Conservation (phyloP, 1,140 invertebrate species). For the Caenorhabditis brenneri region DNA sequence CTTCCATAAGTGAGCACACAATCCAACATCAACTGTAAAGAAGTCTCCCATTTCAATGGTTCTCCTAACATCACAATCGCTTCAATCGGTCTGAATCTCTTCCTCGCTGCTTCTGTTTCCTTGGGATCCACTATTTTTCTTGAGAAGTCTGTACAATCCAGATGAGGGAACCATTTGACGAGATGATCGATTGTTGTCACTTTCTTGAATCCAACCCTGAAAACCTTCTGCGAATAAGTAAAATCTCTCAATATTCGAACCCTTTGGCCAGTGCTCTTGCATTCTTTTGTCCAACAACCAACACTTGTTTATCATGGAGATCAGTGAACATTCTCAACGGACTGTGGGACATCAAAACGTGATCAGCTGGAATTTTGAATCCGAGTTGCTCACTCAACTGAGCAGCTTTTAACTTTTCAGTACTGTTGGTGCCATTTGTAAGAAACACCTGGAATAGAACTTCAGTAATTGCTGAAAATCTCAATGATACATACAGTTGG, state of each 20-base stretch:
- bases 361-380: conserved; percentile 72
- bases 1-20: conserved; percentile 77
- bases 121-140: conserved; percentile 62
- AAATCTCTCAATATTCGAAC: conserved; percentile 57
- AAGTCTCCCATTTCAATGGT: conserved; percentile 76
- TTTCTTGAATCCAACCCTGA: conserved; percentile 77
- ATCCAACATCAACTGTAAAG: conserved; percentile 77
- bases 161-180: conserved; percentile 76
- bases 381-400: conserved; percentile 52
- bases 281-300: conserved; percentile 79
- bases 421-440: conserved; percentile 57
- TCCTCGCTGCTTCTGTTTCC: conserved; percentile 67
- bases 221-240: not conserved
- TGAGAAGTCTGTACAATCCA: conserved; percentile 79
- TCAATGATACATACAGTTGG: conserved; percentile 44
- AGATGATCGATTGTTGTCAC: conserved; percentile 77
- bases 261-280: conserved; percentile 76
- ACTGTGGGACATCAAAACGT: conserved; percentile 80
- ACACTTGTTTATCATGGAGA: conserved; percentile 77
- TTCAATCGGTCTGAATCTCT: conserved; percentile 52
- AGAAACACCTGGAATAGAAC: conserved; percentile 54
- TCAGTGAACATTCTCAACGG: conserved; percentile 77
- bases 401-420: conserved; percentile 52
- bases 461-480: not conserved
- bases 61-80: conserved; percentile 77